Base-by-base conservation (phyloP, 2,888 invertebrate species). In the Nipponacmea schrenckii region DNA sequence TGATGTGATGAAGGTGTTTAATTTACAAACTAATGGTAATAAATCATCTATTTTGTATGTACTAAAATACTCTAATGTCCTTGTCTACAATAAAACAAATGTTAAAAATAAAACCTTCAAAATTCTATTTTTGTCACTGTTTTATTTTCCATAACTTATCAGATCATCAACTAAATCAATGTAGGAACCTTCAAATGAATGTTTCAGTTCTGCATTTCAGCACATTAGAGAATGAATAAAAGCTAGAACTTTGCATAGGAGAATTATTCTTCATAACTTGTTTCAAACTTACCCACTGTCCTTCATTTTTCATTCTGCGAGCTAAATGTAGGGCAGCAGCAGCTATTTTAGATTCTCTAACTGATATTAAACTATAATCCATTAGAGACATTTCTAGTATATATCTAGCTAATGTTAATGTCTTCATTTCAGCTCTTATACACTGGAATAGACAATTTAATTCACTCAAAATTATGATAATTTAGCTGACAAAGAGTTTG, bases 371-470 rank as follows among this genome's bases (percentile, higher is more conserved):
- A 15, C 92, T 91, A 89, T 98, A 98, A 87, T 98, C 96, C 93
- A 98, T 94, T 76, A 98, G 91, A 1, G 96, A 94, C 86, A 93
- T 93, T 89, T 99, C 99, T 85, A 99, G 91, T 85, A 99, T 94
- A 90, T 93, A 99, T 76, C 99, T 93, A 44, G 97, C 97, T 84
- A 98, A 90, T 0, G 98, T 99, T 80, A 99, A 91, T 27, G 94
- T 94, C 68, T 95, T 94, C 96, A 98, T 96, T 44, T 94, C 93
- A 68, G 95, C 82, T 70, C 84, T 76, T 5, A 83, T 84, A 79
- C 88, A 88, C 89, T 89, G 80, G 1, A 81, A 77, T 50, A 39
- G 39, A 39, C 10, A 5, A 5, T 39, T 39, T n/a, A n/a, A n/a
- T n/a, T 56, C 17, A 71, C 62, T 70, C 64, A 69, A 63, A 17